Evolutionary conservation across 2,888 invertebrate genomes (phyloP), one percentile per base, ranked within the genome.

Genomic region (Caenorhabditis sinica): DNA sequence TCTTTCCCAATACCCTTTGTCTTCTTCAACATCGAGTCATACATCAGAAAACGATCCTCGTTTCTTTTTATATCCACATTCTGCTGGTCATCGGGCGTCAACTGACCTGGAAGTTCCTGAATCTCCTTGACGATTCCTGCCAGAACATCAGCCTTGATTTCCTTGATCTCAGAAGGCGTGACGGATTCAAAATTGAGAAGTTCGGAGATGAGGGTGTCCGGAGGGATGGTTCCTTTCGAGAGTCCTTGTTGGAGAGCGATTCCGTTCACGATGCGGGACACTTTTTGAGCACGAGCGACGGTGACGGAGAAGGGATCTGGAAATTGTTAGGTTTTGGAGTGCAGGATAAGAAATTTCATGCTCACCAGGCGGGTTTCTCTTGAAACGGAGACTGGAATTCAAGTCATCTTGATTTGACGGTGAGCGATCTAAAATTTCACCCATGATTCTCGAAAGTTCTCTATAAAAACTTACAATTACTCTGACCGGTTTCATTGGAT

Each of bases 171-270:
- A 28, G 56, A 56, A 23, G 56, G 25, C 0, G 28, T 28, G 0
- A 56, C 2, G 0, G 56, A 3, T 2, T 15, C 28, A 13, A 56
- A 15, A 20, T 56, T 56, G 25, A 56, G 3, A 25, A 56, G 28
- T 28, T 56, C 56, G 28, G 56, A 56, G 28, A 56, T 17, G 15
- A 56, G 56, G 5, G 11, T 28, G 11, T 56, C 56, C 11, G 56
- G 11, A 1, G n/a, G 20, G 9, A 56, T 56, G 1, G 56, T 6
- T 28, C 28, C 28, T 13, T 25, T 56, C 1, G 56, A 15, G 15
- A 56, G 56, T 1, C 56, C 56, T 56, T 56, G 56, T 28, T 28
- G 56, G 15, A 56, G 56, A 25, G 25, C 25, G 28, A 56, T 56
- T 56, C 56, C 56, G 15, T 56, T 56, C 13, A 28, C 15, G 56